Evolutionary conservation across 2,888 invertebrate species (phyloP).

Genomic region (Microctonus hyperodae): DNA sequence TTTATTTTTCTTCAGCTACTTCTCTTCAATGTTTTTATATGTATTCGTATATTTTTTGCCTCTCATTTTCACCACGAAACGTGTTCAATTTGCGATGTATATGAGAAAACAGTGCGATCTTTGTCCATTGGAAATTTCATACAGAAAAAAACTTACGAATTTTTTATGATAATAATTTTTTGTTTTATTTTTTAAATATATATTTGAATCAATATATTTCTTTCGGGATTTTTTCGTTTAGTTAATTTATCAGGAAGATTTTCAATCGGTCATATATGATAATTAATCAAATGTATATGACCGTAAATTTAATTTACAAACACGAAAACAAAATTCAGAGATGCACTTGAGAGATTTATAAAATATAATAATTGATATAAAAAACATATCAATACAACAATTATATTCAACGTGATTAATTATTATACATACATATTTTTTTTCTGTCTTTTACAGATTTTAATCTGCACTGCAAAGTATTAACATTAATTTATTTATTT

Average conservation of each 20-base stretch:
- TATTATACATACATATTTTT: neutral
- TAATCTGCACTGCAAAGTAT: neutral
- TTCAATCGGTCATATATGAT: neutral
- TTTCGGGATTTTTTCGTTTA: too few species aligned
- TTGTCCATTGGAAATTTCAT: slow-evolving; percentile 37
- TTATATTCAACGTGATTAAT: neutral
- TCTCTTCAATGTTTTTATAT: neutral
- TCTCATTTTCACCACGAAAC: slow-evolving; percentile 24
- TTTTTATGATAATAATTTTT: slow-evolving; percentile 16
- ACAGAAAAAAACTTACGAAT: slow-evolving; percentile 7
- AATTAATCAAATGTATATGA: neutral
- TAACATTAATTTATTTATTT: neutral
- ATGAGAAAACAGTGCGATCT: slow-evolving; percentile 6
- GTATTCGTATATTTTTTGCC: slow-evolving; percentile 6
- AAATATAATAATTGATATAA: neutral
- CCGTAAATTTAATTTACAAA: neutral
- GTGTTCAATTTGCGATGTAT: slow-evolving; percentile 19
- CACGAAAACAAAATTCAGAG: neutral
- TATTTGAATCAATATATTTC: too few species aligned
- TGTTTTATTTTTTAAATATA: neutral
- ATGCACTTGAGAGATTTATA: slow-evolving; percentile 7
- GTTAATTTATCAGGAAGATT: too few species aligned
- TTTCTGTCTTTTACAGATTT: neutral
- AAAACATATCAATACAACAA: too few species aligned
- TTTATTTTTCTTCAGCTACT: slow-evolving; percentile 10